phyloP scores from a whole-genome alignment of 1,140 invertebrate species.

The silkworm (Bombyx mori) region ASM3026992v2 NC_085119.1:14963001-14963500 shows the following conservation, averaged over 20 bases:
- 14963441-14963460: too few relatives aligned
- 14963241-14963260: neutral
- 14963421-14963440: too few relatives aligned
- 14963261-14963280: neutral
- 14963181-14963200: neutral
- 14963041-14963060: constrained; percentile 8
- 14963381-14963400: too few relatives aligned
- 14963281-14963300: neutral
- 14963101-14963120: constrained; percentile 19
- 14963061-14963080: constrained; percentile 17
- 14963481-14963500: too few relatives aligned
- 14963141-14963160: constrained; percentile 8
- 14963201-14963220: too few relatives aligned
- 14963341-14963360: neutral
- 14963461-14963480: too few relatives aligned
- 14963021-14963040: constrained; percentile 18
- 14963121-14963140: constrained; percentile 15
- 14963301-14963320: neutral
- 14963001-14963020: constrained; percentile 19
- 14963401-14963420: too few relatives aligned
- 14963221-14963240: too few relatives aligned
- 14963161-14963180: neutral
- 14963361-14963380: too few relatives aligned
- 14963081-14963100: constrained; percentile 11
- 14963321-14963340: neutral